A percentile compares a stretch with the other conserved stretches of the same genome.
These are phyloP conservation scores for Myotis lucifugus DNA, from an alignment of 2,113 vertebrate species.

Conservation along the genomic window DNA sequence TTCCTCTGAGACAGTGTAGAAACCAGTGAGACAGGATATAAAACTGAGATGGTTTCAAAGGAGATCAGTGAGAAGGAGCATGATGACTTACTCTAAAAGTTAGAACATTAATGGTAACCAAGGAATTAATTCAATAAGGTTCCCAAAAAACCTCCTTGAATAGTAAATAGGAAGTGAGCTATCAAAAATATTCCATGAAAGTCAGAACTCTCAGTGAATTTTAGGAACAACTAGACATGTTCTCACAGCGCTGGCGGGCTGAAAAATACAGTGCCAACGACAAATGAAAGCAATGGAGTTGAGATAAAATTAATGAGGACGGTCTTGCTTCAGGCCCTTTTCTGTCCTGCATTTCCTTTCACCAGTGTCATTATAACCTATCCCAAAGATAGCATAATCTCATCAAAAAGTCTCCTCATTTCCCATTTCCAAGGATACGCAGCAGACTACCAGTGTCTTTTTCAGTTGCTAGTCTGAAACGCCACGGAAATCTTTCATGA, in stretches of 20 bases:
- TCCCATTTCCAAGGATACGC: slow-evolving; percentile 69
- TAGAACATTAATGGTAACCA: background rate
- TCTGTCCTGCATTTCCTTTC: slow-evolving; percentile 77
- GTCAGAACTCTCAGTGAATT: slow-evolving; percentile 30
- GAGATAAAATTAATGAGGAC: slow-evolving; percentile 85
- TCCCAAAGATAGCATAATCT: slow-evolving; percentile 62
- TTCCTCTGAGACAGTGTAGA: background rate
- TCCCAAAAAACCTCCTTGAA: background rate
- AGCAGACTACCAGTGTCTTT: slow-evolving; percentile 27
- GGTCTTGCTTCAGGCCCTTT: slow-evolving; percentile 79
- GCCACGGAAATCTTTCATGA: slow-evolving; percentile 55
- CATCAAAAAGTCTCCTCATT: slow-evolving; percentile 65
- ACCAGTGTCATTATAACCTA: slow-evolving; percentile 80
- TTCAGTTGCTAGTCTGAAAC: slow-evolving; percentile 55
- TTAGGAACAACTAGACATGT: slow-evolving; percentile 25
- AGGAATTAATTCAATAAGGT: background rate
- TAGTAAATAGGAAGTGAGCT: background rate
- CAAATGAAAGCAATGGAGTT: slow-evolving; percentile 79
- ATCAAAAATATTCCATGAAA: background rate
- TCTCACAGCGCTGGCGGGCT: slow-evolving; percentile 40
- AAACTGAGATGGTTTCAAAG: slow-evolving; percentile 14
- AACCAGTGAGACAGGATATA: slow-evolving; percentile 28
- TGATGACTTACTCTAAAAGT: background rate
- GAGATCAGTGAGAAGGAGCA: background rate
- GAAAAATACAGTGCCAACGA: slow-evolving; percentile 79